Percentiles rank a stretch among this genome's conserved stretches.
Evolutionary conservation across 2,888 invertebrate species (phyloP).

Genomic region (Eupelmus urozonus): DNA sequence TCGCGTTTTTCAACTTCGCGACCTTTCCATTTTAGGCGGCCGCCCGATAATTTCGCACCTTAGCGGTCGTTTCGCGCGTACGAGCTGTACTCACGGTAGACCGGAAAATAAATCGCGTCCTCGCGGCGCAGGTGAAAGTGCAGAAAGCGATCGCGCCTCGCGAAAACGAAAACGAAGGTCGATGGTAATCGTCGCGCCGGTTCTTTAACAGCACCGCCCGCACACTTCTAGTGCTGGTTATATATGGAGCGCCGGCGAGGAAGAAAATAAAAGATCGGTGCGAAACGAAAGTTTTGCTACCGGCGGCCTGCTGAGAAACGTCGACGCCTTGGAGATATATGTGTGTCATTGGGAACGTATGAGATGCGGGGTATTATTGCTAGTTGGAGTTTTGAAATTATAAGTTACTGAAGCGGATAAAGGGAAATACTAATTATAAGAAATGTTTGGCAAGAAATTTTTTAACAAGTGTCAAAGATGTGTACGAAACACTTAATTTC

Average conservation of each 20-base stretch:
- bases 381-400: too few species aligned
- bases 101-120: slow-evolving; percentile 53
- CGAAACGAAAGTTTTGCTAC: neutral
- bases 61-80: slow-evolving; percentile 34
- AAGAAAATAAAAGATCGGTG: neutral
- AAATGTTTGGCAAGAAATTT: too few species aligned
- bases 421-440: too few species aligned
- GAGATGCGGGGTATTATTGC: too few species aligned
- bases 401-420: too few species aligned
- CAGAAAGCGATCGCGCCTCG: neutral
- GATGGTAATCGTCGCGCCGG: slow-evolving; percentile 37
- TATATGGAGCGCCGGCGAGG: neutral
- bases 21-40: neutral
- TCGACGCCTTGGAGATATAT: too few species aligned
- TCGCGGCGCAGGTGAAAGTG: slow-evolving; percentile 46
- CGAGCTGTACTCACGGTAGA: slow-evolving; percentile 35
- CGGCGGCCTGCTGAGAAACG: too few species aligned
- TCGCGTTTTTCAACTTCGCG: too few species aligned
- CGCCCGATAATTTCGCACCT: slow-evolving; percentile 35
- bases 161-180: slow-evolving; percentile 38
- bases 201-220: slow-evolving; percentile 28
- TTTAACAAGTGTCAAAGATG: too few species aligned
- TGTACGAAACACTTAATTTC: too few species aligned
- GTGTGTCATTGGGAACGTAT: too few species aligned
- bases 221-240: neutral